phyloP scores from a whole-genome alignment of 2,888 invertebrate genomes.

The Xanthorhoe spadicearia region DNA sequence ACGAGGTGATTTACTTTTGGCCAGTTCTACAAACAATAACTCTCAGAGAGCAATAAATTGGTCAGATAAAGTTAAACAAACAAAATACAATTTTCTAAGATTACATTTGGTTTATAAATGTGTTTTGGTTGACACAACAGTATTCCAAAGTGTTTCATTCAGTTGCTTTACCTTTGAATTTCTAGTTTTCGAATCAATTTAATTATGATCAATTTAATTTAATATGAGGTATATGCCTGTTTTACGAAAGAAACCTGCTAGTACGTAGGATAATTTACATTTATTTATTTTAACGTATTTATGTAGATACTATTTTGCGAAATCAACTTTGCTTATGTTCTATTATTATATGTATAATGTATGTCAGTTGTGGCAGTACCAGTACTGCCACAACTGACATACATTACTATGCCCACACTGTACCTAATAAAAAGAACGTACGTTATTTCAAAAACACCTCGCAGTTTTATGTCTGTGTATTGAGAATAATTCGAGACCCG shows the following conservation, averaged over 20 bases:
- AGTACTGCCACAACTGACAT: too few species aligned
- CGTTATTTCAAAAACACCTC: slow-evolving; percentile 7
- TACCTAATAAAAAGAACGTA: slow-evolving; percentile 12
- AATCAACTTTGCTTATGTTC: too few species aligned
- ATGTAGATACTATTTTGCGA: too few species aligned
- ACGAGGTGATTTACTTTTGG: slow-evolving; percentile 12
- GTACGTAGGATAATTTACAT: too few species aligned
- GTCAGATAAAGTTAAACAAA: slow-evolving; percentile 47
- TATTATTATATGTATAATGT: too few species aligned
- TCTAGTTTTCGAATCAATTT: too few species aligned
- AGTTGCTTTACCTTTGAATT: slow-evolving; percentile 1
- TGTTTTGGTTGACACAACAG: slow-evolving; percentile 49
- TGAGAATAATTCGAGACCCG: slow-evolving; percentile 44
- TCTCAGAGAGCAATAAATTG: slow-evolving; percentile 34
- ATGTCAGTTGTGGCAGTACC: too few species aligned
- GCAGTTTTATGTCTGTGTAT: background rate
- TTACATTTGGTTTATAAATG: slow-evolving; percentile 57
- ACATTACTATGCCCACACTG: too few species aligned
- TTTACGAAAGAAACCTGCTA: too few species aligned
- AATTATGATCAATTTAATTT: too few species aligned
- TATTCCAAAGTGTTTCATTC: background rate
- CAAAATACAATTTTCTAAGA: slow-evolving; percentile 47
- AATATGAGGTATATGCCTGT: too few species aligned
- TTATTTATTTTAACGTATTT: too few species aligned
- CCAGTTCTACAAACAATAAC: slow-evolving; percentile 24